Base-by-base conservation (phyloP, 2,113 vertebrate species). In the Okapia johnstoni region DNA sequence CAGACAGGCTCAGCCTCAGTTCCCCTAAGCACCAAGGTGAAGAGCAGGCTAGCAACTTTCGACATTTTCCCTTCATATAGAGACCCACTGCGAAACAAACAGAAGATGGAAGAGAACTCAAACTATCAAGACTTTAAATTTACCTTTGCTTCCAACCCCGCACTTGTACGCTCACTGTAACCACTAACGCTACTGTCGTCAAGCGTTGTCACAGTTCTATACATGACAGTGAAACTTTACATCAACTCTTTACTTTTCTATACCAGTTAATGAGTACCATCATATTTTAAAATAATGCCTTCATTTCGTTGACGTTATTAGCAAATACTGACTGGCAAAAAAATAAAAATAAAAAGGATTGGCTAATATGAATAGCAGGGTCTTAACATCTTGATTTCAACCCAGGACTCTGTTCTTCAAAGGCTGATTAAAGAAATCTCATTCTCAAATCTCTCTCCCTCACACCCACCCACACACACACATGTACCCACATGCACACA, bases 1-100 rank as follows among this genome's bases (percentile, higher is more conserved):
- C 0, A 73, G 36, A 13, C 36, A 96, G 96, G 95, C 84, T 92
- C 40, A 2, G 0, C 57, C 21, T 92, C 73, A 88, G 52, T 93
- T 50, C 88, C 90, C n/a, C 55, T 79, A 86, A 94, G 57, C 63
- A 88, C 96, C 87, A 93, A 55, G 77, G 89, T 88, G 23, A 94
- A 86, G 90, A 95, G 77, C 10, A 13, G 0, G 28, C 21, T 58
- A 46, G 33, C 46, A 88, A 36, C 23, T 50, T 17, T 54, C 28
- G 40, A 7, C 25, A 9, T n/a, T 93, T 58, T 61, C 58, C 57
- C 50, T 96, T 60, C 50, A 66, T 48, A 25, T 0, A 84, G 26
- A 61, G 30, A 70, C 77, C 86, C 16, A 36, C 23, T n/a, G 55
- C 16, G 54, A 94, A 85, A 61, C 16, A 55, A 90, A 36, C 17